A percentile compares a stretch with the other conserved stretches of the same genome.
Conservation (phyloP, 2,797 vertebrate genomes). For the Florisuga fusca region DNA sequence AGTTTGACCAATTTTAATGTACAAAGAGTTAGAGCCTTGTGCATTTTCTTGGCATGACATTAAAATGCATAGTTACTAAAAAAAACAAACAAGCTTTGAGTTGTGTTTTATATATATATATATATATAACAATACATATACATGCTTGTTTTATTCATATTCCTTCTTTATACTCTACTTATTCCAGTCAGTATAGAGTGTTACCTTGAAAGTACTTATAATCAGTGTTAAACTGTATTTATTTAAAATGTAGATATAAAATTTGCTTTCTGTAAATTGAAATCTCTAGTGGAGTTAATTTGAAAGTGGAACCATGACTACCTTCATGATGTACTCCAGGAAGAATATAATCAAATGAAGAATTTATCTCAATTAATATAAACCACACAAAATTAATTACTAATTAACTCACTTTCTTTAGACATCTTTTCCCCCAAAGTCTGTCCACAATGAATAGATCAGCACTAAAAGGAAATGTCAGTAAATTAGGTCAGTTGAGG, state of each 20-base stretch:
- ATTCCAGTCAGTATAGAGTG: not conserved
- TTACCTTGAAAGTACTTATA: not conserved
- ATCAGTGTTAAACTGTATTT: not conserved
- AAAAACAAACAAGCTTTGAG: not conserved
- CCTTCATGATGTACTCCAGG: not conserved
- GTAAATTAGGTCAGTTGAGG: not conserved
- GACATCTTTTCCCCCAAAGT: not conserved
- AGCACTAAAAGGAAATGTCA: not conserved
- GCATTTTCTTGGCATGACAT: not conserved
- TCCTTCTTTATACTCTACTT: not conserved
- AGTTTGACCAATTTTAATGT: conserved; percentile 18
- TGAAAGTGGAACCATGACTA: not conserved
- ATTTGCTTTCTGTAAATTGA: not conserved
- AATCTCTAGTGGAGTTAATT: not conserved
- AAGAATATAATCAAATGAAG: not conserved
- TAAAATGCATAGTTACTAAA: not conserved
- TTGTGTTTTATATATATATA: not conserved
- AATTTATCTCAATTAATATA: conserved; percentile 12
- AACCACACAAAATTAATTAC: not conserved
- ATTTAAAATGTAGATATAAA: conserved; percentile 29
- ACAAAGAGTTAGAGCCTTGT: conserved; percentile 12
- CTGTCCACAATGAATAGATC: not conserved
- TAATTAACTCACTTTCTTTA: not conserved
- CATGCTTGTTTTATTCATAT: not conserved
- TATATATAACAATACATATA: not conserved